phyloP scores from a whole-genome alignment of 64 coral and sea anemone genomes.

The Dendronephthya gigantea region DNA sequence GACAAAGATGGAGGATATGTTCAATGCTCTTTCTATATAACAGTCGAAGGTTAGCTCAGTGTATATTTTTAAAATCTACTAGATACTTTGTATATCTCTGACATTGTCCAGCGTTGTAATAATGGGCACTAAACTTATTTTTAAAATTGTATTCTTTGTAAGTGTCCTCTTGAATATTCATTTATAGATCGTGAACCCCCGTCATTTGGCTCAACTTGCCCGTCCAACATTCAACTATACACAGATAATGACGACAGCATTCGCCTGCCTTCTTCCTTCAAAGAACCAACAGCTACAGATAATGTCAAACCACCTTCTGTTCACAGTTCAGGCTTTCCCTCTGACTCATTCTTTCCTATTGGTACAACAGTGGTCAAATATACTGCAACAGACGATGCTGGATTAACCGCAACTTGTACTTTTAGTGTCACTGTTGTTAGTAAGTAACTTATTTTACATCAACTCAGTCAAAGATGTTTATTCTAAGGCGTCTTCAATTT shows the following conservation, averaged over 20 bases:
- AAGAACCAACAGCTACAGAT: not conserved
- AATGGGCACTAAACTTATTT: not conserved
- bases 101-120: not conserved
- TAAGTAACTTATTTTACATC: not conserved
- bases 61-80: not conserved
- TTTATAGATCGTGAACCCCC: not conserved
- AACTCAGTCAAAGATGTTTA: not conserved
- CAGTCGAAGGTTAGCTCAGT: not conserved
- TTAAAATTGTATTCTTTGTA: not conserved
- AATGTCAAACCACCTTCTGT: not conserved
- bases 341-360: not conserved
- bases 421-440: not conserved
- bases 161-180: not conserved
- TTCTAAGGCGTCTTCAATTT: not conserved
- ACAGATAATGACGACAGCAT: not conserved
- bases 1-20: not conserved
- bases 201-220: not conserved
- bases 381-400: not conserved
- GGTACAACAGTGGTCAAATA: not conserved
- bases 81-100: not conserved
- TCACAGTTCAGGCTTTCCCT: not conserved
- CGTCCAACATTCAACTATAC: not conserved
- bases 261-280: not conserved
- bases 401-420: not conserved
- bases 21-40: not conserved